A percentile compares a stretch with the other conserved stretches of the same genome.
Evolutionary conservation across 2,113 vertebrate genomes (phyloP).

Genomic region (Clinocottus analis): DNA sequence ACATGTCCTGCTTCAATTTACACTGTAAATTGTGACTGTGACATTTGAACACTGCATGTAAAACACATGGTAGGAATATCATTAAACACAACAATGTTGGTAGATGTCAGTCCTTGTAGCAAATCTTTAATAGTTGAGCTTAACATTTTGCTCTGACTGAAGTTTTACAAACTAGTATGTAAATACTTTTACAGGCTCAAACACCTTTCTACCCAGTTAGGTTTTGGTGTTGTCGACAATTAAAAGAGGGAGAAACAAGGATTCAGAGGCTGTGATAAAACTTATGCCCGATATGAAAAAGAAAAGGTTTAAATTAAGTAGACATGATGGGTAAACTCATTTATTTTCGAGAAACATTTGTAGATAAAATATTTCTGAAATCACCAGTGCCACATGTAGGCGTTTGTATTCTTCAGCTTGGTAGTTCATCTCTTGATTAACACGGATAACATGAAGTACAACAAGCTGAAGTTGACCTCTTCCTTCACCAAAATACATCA

Average conservation of each 20-base stretch:
- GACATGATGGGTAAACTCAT: too few species aligned
- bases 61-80: constrained; percentile 43
- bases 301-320: too few species aligned
- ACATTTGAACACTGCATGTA: constrained; percentile 41
- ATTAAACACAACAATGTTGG: constrained; percentile 6
- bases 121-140: constrained; percentile 19
- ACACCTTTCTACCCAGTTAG: neutral
- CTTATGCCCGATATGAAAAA: too few species aligned
- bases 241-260: neutral
- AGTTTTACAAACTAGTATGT: constrained; percentile 3
- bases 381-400: neutral
- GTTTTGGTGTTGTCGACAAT: constrained; percentile 14
- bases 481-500: neutral
- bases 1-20: constrained; percentile 24
- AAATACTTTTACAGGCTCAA: neutral
- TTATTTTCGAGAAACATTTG: too few species aligned
- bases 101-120: neutral
- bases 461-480: neutral
- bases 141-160: neutral
- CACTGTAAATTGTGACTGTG: constrained; percentile 44
- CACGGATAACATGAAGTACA: neutral
- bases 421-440: neutral
- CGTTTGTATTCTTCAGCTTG: neutral
- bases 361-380: too few species aligned
- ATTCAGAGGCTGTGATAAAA: too few species aligned